Evolutionary conservation across 2,797 vertebrate genomes (phyloP), one percentile per base, ranked within the genome.

Genomic region (Psittacula derbiana): DNA sequence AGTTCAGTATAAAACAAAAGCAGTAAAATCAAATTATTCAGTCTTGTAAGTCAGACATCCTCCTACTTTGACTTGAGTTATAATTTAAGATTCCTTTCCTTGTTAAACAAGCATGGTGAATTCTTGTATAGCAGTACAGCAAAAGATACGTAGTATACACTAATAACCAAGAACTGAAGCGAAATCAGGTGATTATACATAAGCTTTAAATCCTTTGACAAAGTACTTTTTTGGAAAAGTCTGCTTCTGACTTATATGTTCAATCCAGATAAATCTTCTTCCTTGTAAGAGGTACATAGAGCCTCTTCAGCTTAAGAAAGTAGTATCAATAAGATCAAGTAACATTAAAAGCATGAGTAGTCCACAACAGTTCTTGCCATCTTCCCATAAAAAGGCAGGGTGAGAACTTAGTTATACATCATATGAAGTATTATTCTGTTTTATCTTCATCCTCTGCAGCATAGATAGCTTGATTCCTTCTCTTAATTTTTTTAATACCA

Each of bases 391-490:
- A 71, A 93, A 79, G 53, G 67, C 40, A 70, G 7, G 3, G 28
- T 44, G 53, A 90, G 46, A 86, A 70, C 36, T 75, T 33, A 50
- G 16, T n/a, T 47, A 55, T 11, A 52, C 31, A 33, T 12, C 27
- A 19, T 8, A 24, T 13, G 40, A 91, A 58, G 74, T 36, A 38
- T 58, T 83, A 96, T 41, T 97, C 82, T 62, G 75, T 86, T 75
- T 98, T 98, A 4, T 98, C 98, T 11, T 98, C 98, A 7, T 99
- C 98, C 25, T 81, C 97, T 10, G 98, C 89, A 7, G 98, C 96
- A 66, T 99, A 99, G 92, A 99, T 99, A 65, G 98, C 98, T 98
- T 99, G 99, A 97, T 99, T 99, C 90, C 99, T 98, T 82, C 99
- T 99, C 97, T 99, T 99, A 94, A 99, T 99, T 93, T 95, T 98